A percentile compares a stretch with the other conserved stretches of the same genome.
Evolutionary conservation across 2,888 invertebrate species (phyloP).

Genomic region (Epistrophe grossulariae): DNA sequence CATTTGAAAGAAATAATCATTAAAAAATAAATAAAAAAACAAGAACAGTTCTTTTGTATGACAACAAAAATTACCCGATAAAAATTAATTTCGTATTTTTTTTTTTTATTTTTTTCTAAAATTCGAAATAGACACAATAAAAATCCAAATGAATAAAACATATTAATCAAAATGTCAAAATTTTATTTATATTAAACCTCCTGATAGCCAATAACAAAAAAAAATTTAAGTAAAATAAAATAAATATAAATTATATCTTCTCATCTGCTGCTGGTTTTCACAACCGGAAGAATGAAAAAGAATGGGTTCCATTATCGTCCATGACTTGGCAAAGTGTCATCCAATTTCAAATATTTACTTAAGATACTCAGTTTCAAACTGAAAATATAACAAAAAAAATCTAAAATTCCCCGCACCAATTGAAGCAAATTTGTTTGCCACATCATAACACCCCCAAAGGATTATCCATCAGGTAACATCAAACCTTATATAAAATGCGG

Average conservation of each 20-base stretch:
- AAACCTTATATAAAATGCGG: slow-evolving; percentile 27
- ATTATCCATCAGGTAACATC: slow-evolving; percentile 52
- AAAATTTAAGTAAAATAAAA: slow-evolving; percentile 3
- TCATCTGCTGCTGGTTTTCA: slow-evolving; percentile 3
- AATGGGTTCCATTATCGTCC: slow-evolving; percentile 47
- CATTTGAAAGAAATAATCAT: no score
- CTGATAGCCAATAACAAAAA: background rate
- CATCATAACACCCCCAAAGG: slow-evolving; percentile 51
- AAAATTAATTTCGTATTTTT: no score
- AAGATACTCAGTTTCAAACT: slow-evolving; percentile 19
- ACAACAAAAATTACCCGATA: no score
- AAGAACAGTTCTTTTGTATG: no score
- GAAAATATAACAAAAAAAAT: background rate
- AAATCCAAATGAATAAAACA: background rate
- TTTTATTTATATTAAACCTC: background rate
- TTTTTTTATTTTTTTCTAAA: background rate
- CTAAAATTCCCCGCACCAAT: slow-evolving; percentile 57
- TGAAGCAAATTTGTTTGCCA: slow-evolving; percentile 63
- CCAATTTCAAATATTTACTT: slow-evolving; percentile 48
- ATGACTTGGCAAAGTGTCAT: slow-evolving; percentile 47
- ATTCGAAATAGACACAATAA: background rate
- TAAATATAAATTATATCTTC: slow-evolving; percentile 29
- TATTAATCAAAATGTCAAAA: slow-evolving; percentile 18
- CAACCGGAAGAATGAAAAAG: slow-evolving; percentile 7
- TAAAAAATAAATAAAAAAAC: no score